Base-by-base conservation (phyloP, 1,140 invertebrate species). In the Drosophila novamexicana region DNA sequence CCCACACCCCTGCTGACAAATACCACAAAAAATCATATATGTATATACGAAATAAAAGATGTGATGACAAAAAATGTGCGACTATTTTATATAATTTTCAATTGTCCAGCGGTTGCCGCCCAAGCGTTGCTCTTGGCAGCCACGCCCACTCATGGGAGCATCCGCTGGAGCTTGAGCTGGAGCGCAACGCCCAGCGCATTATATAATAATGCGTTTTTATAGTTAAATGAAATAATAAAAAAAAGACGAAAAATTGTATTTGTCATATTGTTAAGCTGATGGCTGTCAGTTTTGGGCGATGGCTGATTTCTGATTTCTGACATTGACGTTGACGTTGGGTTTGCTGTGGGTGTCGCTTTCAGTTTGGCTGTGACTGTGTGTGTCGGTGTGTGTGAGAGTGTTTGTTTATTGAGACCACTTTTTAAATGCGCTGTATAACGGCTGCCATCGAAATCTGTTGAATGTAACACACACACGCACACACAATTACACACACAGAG, bases 181-280 rank as follows among this genome's bases (percentile, higher is more conserved):
- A 29, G 22, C 22, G 22, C 14, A 18, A 63, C 70, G 64, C 75
- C 75, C 76, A 73, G 70, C 80, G 84, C 85, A 88, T 88, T 88
- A 88, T 89, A 81, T 66, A 67, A 77, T 88, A 88, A 88, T 88
- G 83, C 83, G 79, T 77, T 86, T 85, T 89, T 74, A 82, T 79
- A 88, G 83, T 80, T 68, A 89, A 88, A 84, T 80, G 70, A 83
- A 81, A 88, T 89, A 80, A 84, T 75, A 70, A 50, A 49, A 50
- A 49, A 29, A 52, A 77, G 77, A 89, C 70, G 84, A 90, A 90
- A 89, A 89, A 90, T 89, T 90, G 81, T 90, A 84, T 89, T 89
- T 89, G 84, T 89, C 84, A 89, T 84, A 89, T 89, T 89, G 84
- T 89, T 89, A 81, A 89, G 84, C 84, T 89, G 80, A 89, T 81